These are phyloP conservation scores for Tenthredo amoena DNA, from an alignment of 2,888 invertebrate species.

Conservation along the genomic window DNA sequence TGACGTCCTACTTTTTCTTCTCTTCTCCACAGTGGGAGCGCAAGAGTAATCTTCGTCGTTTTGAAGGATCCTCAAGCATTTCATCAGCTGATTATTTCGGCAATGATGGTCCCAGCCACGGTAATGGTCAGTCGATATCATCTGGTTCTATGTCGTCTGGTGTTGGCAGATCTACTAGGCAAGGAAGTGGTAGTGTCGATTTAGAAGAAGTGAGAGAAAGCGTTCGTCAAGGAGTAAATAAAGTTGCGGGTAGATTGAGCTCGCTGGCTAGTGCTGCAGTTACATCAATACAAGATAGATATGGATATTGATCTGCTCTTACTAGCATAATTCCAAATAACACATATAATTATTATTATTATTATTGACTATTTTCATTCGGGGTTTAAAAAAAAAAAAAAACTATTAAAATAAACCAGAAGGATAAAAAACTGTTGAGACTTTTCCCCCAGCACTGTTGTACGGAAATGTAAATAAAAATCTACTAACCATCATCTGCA, in stretches of 20 bases:
- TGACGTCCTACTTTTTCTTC: not conserved
- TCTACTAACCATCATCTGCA: conserved; percentile 60
- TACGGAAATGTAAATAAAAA: conserved; percentile 74
- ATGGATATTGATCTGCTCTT: conserved; percentile 68
- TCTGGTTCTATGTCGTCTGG: conserved; percentile 70
- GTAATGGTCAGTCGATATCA: conserved; percentile 73
- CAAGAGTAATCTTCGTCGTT: conserved; percentile 84
- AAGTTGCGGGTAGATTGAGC: conserved; percentile 98
- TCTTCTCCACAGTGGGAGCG: conserved; percentile 78
- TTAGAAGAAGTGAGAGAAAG: conserved; percentile 98
- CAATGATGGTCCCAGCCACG: conserved; percentile 77
- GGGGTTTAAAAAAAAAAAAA: conserved; percentile 12
- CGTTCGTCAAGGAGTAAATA: conserved; percentile 97
- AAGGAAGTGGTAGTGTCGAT: conserved; percentile 80
- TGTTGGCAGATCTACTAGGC: conserved; percentile 64
- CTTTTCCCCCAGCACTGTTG: conserved; percentile 65
- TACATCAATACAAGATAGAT: conserved; percentile 90
- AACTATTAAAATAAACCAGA: not conserved
- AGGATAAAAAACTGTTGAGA: conserved; percentile 51
- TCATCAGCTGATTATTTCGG: conserved; percentile 98
- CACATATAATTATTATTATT: not conserved
- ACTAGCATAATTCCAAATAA: conserved; percentile 38
- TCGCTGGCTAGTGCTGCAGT: conserved; percentile 96
- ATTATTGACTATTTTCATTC: conserved; percentile 37
- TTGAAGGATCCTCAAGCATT: conserved; percentile 96